Conservation (phyloP, 37 sponge, comb jelly and placozoan genomes). For the Petrosia ficiformis region DNA sequence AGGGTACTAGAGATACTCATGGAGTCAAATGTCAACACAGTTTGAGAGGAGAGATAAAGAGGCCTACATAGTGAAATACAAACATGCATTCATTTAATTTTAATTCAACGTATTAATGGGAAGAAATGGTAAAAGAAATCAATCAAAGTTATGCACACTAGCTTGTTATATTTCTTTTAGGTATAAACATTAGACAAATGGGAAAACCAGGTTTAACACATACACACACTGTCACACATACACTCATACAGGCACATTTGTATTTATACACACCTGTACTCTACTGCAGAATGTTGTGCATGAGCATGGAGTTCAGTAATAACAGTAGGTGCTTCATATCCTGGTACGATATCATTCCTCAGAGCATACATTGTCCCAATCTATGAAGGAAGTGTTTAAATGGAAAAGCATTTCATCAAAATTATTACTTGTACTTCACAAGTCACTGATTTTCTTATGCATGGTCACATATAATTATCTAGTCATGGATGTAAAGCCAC, state of each 20-base stretch:
- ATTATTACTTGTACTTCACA: neutral
- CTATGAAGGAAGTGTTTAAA: neutral
- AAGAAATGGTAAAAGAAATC: no score
- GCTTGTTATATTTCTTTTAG: no score
- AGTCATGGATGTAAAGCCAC: no score
- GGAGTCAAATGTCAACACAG: constrained; percentile 41
- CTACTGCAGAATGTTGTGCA: constrained; percentile 42
- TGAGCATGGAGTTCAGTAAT: constrained; percentile 69
- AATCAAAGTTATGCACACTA: no score
- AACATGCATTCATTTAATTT: no score
- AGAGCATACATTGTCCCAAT: constrained; percentile 26
- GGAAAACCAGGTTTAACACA: no score
- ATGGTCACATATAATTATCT: no score
- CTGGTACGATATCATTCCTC: constrained; percentile 25
- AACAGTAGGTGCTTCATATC: constrained; percentile 36
- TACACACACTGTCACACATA: no score
- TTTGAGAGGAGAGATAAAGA: constrained; percentile 38
- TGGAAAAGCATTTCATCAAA: neutral
- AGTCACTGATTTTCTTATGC: no score
- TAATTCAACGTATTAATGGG: no score
- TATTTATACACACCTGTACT: constrained; percentile 36
- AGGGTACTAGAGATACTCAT: constrained; percentile 70
- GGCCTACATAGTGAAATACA: constrained; percentile 51
- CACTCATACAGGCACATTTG: no score
- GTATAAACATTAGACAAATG: no score